Percentiles rank a stretch among this genome's conserved stretches.
phyloP scores from a whole-genome alignment of 2,113 vertebrate species.

The Stomatorhinus ivindoensis region DNA sequence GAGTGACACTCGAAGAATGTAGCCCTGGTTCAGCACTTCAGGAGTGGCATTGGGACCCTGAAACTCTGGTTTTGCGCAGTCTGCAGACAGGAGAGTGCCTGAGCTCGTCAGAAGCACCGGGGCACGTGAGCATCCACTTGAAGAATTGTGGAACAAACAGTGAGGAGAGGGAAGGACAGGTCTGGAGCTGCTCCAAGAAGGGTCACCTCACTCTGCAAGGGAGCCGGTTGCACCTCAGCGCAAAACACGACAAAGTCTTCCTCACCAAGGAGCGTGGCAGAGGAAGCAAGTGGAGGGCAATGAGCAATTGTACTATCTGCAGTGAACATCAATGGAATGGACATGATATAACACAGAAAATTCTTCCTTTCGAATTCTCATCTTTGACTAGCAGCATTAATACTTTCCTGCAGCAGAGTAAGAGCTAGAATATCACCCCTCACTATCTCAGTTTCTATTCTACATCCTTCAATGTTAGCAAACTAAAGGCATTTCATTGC shows the following conservation, averaged over 20 bases:
- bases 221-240: slow-evolving; percentile 60
- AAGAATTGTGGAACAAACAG: slow-evolving; percentile 48
- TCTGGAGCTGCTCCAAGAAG: slow-evolving; percentile 71
- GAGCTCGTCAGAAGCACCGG: slow-evolving; percentile 37
- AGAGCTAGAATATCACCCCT: slow-evolving; percentile 18
- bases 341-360: slow-evolving; percentile 19
- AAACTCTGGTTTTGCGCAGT: slow-evolving; percentile 47
- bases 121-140: slow-evolving; percentile 53
- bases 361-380: neutral
- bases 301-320: slow-evolving; percentile 54
- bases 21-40: slow-evolving; percentile 47
- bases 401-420: slow-evolving; percentile 41
- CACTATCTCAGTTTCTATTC: neutral
- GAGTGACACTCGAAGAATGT: slow-evolving; percentile 55
- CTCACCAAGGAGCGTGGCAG: slow-evolving; percentile 57
- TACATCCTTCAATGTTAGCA: neutral
- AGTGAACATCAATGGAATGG: slow-evolving; percentile 29
- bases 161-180: slow-evolving; percentile 47
- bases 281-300: slow-evolving; percentile 66
- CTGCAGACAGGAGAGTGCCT: slow-evolving; percentile 58
- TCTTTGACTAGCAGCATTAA: slow-evolving; percentile 24
- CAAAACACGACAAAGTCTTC: slow-evolving; percentile 56
- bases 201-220: slow-evolving; percentile 65
- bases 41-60: slow-evolving; percentile 56
- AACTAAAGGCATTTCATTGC: neutral